These are phyloP conservation scores for Oreortyx pictus DNA, from an alignment of 2,797 vertebrate genomes.

Conservation along the genomic window DNA sequence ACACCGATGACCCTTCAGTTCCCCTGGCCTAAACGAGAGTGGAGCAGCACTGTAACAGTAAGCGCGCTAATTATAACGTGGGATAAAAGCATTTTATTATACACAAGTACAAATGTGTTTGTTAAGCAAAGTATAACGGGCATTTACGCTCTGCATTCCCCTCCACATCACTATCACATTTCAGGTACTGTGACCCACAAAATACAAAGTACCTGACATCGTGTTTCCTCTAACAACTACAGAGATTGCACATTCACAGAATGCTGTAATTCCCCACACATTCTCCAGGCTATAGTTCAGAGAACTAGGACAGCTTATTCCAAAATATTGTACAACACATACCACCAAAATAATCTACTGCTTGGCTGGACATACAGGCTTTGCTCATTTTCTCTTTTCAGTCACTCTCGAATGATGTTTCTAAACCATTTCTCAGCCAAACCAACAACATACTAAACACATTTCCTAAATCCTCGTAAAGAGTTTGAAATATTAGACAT, in stretches of 20 bases:
- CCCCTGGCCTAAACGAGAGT: not conserved
- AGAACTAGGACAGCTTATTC: conserved; percentile 66
- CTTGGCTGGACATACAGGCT: conserved; percentile 31
- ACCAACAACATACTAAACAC: conserved; percentile 41
- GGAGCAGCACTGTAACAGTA: not conserved
- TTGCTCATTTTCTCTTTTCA: conserved; percentile 50
- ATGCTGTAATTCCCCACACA: conserved; percentile 39
- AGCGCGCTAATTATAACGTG: accelerated
- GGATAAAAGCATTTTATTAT: accelerated
- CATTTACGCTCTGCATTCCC: not conserved
- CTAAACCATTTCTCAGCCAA: conserved; percentile 16
- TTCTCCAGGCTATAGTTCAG: conserved; percentile 67
- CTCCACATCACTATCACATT: accelerated
- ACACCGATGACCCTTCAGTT: conserved; percentile 14
- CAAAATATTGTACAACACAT: conserved; percentile 44
- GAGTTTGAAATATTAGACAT: conserved; percentile 58
- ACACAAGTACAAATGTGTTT: accelerated
- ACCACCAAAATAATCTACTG: conserved; percentile 50
- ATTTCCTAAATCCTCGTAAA: conserved; percentile 58
- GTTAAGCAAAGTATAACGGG: accelerated
- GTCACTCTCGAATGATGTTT: conserved; percentile 25
- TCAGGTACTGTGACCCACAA: not conserved
- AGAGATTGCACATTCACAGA: conserved; percentile 47
- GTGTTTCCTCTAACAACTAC: not conserved
- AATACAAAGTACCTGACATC: conserved; percentile 28